Evolutionary conservation across 1,140 invertebrate genomes (phyloP).

Genomic region (Atta colombica): DNA sequence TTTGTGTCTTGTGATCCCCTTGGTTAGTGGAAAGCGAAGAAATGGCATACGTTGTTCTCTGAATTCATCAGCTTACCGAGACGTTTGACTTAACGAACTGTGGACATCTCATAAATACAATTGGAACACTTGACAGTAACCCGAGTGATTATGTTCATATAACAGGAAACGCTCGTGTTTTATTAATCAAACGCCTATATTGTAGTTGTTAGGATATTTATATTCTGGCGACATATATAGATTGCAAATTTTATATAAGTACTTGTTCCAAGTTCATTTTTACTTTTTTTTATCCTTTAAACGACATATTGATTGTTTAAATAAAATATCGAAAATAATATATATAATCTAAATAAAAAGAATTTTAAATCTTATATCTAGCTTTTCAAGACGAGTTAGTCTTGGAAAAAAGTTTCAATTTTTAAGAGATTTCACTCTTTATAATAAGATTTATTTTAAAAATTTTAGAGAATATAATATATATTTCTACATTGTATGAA

Average conservation of each 20-base stretch:
- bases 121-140: slow-evolving; percentile 47
- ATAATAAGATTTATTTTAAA: too few species aligned
- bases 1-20: not conserved
- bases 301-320: not conserved
- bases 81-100: slow-evolving; percentile 22
- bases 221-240: not conserved
- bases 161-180: slow-evolving; percentile 16
- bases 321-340: not conserved
- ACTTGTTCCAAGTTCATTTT: not conserved
- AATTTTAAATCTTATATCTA: not conserved
- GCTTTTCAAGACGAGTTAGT: too few species aligned
- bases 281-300: not conserved
- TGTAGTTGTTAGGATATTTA: slow-evolving; percentile 7
- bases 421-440: too few species aligned
- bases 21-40: too few species aligned
- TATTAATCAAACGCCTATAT: not conserved
- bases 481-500: too few species aligned
- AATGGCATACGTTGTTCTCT: not conserved
- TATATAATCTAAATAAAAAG: not conserved
- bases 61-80: not conserved
- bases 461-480: too few species aligned
- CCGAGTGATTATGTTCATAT: slow-evolving; percentile 36
- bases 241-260: not conserved
- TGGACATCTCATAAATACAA: slow-evolving; percentile 59
- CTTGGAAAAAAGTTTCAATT: too few species aligned